phyloP scores from a whole-genome alignment of 2,113 vertebrate species.

The Numenius arquata region DNA sequence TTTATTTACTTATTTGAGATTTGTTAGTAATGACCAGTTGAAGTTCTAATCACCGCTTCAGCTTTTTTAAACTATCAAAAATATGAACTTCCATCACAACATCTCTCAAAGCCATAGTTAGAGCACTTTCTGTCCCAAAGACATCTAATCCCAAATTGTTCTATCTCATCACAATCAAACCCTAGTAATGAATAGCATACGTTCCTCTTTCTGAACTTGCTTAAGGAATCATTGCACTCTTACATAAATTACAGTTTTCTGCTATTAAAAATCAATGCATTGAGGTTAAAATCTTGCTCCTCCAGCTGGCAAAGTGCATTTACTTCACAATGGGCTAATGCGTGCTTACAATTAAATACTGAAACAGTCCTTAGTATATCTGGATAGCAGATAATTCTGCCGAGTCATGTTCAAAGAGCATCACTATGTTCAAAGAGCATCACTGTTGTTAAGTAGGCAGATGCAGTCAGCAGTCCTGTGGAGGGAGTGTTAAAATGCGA shows the following conservation, averaged over 20 bases:
- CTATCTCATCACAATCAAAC: background rate
- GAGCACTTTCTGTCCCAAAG: background rate
- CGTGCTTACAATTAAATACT: background rate
- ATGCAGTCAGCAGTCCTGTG: background rate
- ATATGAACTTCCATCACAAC: background rate
- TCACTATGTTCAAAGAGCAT: background rate
- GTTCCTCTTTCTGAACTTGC: background rate
- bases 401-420: background rate
- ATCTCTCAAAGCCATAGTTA: background rate
- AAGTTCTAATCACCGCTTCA: background rate
- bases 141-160: background rate
- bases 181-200: background rate
- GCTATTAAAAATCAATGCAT: background rate
- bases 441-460: background rate
- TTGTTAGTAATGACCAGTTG: background rate
- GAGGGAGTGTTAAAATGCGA: background rate
- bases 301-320: background rate
- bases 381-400: background rate
- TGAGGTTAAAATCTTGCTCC: background rate
- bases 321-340: background rate
- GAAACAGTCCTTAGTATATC: conserved; percentile 9
- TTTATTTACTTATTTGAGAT: background rate
- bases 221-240: background rate
- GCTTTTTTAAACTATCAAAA: background rate
- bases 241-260: background rate